A percentile compares a stretch with the other conserved stretches of the same genome.
Conservation (phyloP, 2,113 vertebrate species). For the Cryptomyrus ogoouensis region DNA sequence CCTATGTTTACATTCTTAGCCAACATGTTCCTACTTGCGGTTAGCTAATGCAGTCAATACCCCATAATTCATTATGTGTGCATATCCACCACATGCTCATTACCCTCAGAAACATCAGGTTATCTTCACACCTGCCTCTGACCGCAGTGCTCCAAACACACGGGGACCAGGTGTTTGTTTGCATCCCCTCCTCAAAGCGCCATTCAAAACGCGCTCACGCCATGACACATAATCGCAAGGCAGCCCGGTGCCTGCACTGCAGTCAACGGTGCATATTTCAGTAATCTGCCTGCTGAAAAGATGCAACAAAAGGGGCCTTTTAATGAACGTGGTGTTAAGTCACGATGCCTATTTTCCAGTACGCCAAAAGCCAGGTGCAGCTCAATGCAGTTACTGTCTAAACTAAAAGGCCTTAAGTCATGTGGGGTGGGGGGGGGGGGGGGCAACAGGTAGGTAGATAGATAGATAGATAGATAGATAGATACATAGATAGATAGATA, state of each 20-base stretch:
- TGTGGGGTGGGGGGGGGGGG: no score
- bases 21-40: background rate
- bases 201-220: background rate
- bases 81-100: background rate
- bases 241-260: background rate
- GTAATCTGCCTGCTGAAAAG: background rate
- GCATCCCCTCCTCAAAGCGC: background rate
- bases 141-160: background rate
- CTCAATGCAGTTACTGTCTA: background rate
- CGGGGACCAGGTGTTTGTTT: background rate
- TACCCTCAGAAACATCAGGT: background rate
- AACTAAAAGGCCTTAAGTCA: background rate
- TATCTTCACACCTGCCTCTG: background rate
- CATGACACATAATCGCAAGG: background rate
- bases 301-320: background rate
- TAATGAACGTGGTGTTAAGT: background rate
- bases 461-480: no score
- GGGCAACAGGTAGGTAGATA: no score
- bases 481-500: no score
- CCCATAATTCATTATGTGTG: background rate
- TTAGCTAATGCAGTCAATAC: background rate
- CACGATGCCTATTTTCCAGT: background rate
- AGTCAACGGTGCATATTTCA: background rate
- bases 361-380: background rate
- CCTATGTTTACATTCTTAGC: background rate